Evolutionary conservation across 2,888 invertebrate species (phyloP).

Genomic region (Patella depressa): DNA sequence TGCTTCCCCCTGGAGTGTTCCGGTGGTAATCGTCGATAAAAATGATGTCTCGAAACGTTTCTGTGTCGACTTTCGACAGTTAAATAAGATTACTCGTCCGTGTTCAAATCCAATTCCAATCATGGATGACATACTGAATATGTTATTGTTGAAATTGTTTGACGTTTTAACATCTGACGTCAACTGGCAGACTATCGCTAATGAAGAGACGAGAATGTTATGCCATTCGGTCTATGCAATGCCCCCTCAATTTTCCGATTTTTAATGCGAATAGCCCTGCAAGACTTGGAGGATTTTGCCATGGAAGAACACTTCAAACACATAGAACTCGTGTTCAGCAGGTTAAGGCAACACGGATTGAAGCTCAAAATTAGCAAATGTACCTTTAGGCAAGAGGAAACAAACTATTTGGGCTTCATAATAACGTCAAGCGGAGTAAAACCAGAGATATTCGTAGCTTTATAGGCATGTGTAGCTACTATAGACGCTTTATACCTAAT

Average conservation of each 20-base stretch:
- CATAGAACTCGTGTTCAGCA: constrained; percentile 27
- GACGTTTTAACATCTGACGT: no score
- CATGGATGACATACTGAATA: constrained; percentile 31
- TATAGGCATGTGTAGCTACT: constrained; percentile 40
- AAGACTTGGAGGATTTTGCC: constrained; percentile 30
- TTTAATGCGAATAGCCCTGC: constrained; percentile 30
- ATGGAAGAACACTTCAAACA: constrained; percentile 35
- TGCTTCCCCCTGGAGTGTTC: constrained; percentile 25
- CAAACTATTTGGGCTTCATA: constrained; percentile 27
- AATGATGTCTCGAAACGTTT: constrained; percentile 20
- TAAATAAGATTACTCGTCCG: constrained; percentile 24
- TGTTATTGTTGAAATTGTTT: no score
- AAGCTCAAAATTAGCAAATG: constrained; percentile 37
- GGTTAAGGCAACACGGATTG: constrained; percentile 24
- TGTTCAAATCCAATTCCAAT: constrained; percentile 31
- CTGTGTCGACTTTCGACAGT: constrained; percentile 7
- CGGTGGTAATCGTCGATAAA: constrained; percentile 32
- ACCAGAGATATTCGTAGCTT: constrained; percentile 34
- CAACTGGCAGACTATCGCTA: no score
- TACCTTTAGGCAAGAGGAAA: constrained; percentile 28
- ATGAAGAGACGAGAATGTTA: background rate
- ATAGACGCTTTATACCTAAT: constrained; percentile 36
- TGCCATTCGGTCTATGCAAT: constrained; percentile 35
- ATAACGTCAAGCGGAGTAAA: constrained; percentile 29
- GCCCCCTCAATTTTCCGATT: constrained; percentile 29